Evolutionary conservation across 2,113 vertebrate genomes (phyloP), one percentile per base, ranked within the genome.

Genomic region (Laticauda laticaudata): DNA sequence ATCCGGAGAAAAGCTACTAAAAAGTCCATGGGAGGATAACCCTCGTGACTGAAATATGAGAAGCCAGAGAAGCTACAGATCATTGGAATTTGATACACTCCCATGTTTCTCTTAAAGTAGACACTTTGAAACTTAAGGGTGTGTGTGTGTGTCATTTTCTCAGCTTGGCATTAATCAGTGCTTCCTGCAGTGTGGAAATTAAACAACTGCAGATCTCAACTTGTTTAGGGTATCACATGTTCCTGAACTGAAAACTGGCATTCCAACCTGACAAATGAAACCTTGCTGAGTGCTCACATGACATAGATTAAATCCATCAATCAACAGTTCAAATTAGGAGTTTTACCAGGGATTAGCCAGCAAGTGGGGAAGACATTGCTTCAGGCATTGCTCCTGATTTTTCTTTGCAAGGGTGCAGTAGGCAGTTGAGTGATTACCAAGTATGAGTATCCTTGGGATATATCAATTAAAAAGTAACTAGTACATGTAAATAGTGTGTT

Each of bases 171-270:
- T 43, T 81, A 81, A 81, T 21, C 75, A 81, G 21, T 93, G 7
- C 90, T 45, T 43, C 81, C 86, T 85, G 88, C 95, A 64, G 51
- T 91, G 91, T 95, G 90, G 81, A 55, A 94, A 93, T 95, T 54
- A 53, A 86, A 93, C 15, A 14, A 39, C 69, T 56, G 51, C 56
- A 95, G 95, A 89, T 91, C 34, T 34, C 24, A 9, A 85, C 23
- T 43, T 81, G 75, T 88, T 54, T 11, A 21, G 5, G 51, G 14
- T 34, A 45, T 88, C 21, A 39, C 48, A 88, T 23, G 4, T 53
- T 26, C 91, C 23, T 64, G 23, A 55, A 89, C 15, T 55, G 51
- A 92, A 15, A 34, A 18, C 15, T 34, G 34, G 12, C 4, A 87
- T 57, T 86, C 53, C 5, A 61, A n/a, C 5, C 12, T 24, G 75